Percentiles rank a stretch among this genome's conserved stretches.
Evolutionary conservation across 2,888 invertebrate genomes (phyloP).

Genomic region (Notodonta ziczac): DNA sequence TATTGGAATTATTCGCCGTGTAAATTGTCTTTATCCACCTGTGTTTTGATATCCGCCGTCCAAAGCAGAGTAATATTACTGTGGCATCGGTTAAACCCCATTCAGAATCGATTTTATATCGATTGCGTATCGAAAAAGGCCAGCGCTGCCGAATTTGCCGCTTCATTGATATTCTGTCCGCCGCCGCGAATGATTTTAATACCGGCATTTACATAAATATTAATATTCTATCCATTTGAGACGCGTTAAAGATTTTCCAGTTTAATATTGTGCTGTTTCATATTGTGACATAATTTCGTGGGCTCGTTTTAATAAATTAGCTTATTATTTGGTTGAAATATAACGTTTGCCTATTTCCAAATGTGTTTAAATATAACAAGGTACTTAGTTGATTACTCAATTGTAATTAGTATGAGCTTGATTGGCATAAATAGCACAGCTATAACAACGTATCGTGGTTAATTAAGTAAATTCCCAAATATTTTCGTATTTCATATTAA

Average conservation of each 20-base stretch:
- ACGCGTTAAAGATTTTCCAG: slow-evolving; percentile 14
- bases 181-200: slow-evolving; percentile 40
- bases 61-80: slow-evolving; percentile 44
- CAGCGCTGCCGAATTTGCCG: slow-evolving; percentile 31
- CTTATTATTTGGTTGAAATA: too few relatives aligned
- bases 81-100: slow-evolving; percentile 44
- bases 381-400: too few relatives aligned
- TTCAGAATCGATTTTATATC: slow-evolving; percentile 45
- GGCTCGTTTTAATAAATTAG: neutral
- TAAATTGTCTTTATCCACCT: slow-evolving; percentile 45
- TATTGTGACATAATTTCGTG: slow-evolving; percentile 2
- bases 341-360: too few relatives aligned
- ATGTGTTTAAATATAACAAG: too few relatives aligned
- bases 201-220: slow-evolving; percentile 41
- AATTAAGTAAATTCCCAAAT: neutral
- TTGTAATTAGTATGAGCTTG: too few relatives aligned
- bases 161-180: slow-evolving; percentile 53
- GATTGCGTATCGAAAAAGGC: slow-evolving; percentile 43
- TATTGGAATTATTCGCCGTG: slow-evolving; percentile 39
- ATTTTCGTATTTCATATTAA: neutral
- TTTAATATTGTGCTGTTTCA: slow-evolving; percentile 19
- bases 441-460: too few relatives aligned
- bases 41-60: slow-evolving; percentile 51
- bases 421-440: too few relatives aligned
- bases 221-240: slow-evolving; percentile 23